Base-by-base conservation (phyloP, 1,140 invertebrate species). In the Sycobia sp. region DNA sequence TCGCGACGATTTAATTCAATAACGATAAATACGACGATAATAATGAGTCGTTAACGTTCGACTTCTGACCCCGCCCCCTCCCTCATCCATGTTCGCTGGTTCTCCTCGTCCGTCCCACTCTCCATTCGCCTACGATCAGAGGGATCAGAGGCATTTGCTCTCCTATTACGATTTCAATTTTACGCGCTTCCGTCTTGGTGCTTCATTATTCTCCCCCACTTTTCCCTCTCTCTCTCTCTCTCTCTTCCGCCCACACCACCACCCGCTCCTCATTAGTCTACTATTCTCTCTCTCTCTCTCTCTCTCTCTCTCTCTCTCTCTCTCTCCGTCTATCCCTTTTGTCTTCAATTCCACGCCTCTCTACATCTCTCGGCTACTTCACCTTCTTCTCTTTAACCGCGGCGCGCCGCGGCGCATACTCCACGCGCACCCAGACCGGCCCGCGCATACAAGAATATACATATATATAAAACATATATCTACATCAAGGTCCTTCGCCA, bases 11-110 rank as follows among this genome's bases (percentile, higher is more conserved):
- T 36, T 25, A 46, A 62, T 62, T 43, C 49, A 36, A 43, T 34
- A 43, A 51, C 13, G 49, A 54, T 46, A 54, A 62, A 53, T 46
- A 61, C 57, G 65, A 62, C 44, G 54, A 47, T 62, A 43, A n/a
- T n/a, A n/a, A n/a, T n/a, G n/a, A 44, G n/a, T 57, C 47, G 27
- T 36, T 53, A 46, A 43, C 51, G 53, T 47, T 59, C 44, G 25
- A 50, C 36, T 36, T 49, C 41, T n/a, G n/a, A n/a, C n/a, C n/a
- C n/a, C n/a, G n/a, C n/a, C n/a, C n/a, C n/a, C n/a, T n/a, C n/a
- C n/a, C n/a, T n/a, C n/a, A n/a, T n/a, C n/a, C n/a, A n/a, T n/a
- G n/a, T n/a, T n/a, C n/a, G n/a, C n/a, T n/a, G n/a, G 29, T 55
- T 0, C 22, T 36, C 16, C 27, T 27, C n/a, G 44, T 38, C 38